phyloP scores from a whole-genome alignment of 2,797 vertebrate genomes.

The Chaetophractus vellerosus region DNA sequence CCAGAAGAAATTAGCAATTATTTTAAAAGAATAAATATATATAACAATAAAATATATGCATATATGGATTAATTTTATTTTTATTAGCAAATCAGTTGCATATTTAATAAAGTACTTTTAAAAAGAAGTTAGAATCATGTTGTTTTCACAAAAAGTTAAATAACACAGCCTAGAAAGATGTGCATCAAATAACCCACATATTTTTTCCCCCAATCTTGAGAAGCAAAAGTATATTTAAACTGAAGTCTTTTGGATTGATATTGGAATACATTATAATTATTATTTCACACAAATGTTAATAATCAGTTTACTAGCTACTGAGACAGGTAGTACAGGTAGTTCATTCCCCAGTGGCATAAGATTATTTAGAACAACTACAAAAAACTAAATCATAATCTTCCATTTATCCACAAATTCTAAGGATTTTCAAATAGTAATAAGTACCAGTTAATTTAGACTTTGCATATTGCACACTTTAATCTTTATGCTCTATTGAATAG shows the following conservation, averaged over 20 bases:
- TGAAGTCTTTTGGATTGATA: constrained; percentile 8
- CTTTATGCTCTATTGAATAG: background rate
- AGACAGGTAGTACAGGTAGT: constrained; percentile 29
- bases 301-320: background rate
- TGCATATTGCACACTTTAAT: background rate
- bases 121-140: background rate
- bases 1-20: background rate
- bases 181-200: background rate
- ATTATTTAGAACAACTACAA: constrained; percentile 26
- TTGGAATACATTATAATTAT: background rate
- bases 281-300: background rate
- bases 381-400: constrained; percentile 49
- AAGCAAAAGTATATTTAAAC: background rate
- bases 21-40: background rate
- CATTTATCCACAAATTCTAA: constrained; percentile 52
- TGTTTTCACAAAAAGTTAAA: background rate
- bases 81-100: background rate
- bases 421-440: background rate
- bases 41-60: too few relatives aligned
- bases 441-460: constrained; percentile 3
- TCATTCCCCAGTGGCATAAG: background rate
- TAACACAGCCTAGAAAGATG: background rate
- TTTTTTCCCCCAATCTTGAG: background rate
- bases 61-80: constrained; percentile 15
- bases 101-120: background rate